These are phyloP conservation scores for Limnothrissa miodon DNA, from an alignment of 2,113 vertebrate genomes.

Conservation along the genomic window DNA sequence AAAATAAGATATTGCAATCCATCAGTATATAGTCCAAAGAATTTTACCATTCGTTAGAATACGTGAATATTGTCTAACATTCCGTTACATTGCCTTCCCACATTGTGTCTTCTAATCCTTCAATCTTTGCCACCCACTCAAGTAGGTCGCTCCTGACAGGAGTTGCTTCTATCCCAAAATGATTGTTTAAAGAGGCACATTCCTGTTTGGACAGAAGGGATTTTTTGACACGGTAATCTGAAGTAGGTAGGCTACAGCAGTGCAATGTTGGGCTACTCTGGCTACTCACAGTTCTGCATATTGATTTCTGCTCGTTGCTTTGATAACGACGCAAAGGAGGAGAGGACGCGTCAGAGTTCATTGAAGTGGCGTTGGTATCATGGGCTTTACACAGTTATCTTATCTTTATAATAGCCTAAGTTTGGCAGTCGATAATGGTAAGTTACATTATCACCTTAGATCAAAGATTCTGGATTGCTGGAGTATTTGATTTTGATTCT, in stretches of 20 bases:
- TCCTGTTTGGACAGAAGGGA: background rate
- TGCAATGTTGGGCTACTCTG: no score
- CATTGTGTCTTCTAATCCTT: background rate
- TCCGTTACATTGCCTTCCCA: conserved; percentile 7
- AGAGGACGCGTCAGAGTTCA: background rate
- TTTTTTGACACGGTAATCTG: no score
- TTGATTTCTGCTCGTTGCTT: background rate
- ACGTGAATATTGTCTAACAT: background rate
- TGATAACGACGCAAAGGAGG: background rate
- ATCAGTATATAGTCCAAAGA: no score
- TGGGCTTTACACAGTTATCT: background rate
- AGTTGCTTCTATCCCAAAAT: background rate
- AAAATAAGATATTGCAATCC: background rate
- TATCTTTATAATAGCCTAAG: background rate
- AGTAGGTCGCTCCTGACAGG: background rate
- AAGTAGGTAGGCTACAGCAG: background rate
- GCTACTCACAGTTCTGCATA: background rate
- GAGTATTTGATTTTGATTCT: background rate
- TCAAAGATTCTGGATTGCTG: no score
- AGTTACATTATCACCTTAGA: background rate
- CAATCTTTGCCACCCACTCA: background rate
- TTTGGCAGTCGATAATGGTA: background rate
- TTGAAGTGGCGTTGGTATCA: background rate
- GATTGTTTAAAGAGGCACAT: background rate
- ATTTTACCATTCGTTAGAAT: no score